Evolutionary conservation across 2,797 vertebrate species (phyloP).

Genomic region (Intellagama lesueurii): DNA sequence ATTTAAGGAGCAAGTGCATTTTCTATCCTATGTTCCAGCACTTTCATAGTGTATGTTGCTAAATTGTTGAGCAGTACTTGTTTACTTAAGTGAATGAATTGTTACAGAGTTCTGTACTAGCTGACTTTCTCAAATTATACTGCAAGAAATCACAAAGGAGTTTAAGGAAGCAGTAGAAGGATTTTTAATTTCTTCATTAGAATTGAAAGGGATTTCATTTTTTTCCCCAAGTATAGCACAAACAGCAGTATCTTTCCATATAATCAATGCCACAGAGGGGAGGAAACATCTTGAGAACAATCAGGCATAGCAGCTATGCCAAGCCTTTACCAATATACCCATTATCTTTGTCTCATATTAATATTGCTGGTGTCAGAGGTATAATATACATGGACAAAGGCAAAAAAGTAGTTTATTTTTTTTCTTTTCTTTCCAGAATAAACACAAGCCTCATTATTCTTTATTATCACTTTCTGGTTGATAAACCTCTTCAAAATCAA

Average conservation of each 20-base stretch:
- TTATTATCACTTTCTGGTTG: background rate
- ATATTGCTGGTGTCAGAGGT: background rate
- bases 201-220: background rate
- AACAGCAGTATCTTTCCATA: background rate
- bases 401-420: background rate
- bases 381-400: background rate
- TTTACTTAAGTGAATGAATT: constrained; percentile 24
- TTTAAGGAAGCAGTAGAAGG: background rate
- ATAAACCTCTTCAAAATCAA: background rate
- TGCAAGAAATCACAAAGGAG: constrained; percentile 5
- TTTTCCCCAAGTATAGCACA: background rate
- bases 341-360: background rate
- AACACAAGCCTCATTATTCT: background rate
- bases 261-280: background rate
- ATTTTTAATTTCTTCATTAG: background rate
- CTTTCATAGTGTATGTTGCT: background rate
- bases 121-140: background rate
- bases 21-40: background rate
- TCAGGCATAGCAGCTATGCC: background rate
- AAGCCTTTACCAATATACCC: background rate
- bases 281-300: background rate
- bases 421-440: background rate
- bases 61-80: constrained; percentile 8
- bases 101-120: background rate
- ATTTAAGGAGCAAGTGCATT: background rate